Evolutionary conservation across 2,797 vertebrate genomes (phyloP), one percentile per base, ranked within the genome.

Genomic region (Podargus strigoides): DNA sequence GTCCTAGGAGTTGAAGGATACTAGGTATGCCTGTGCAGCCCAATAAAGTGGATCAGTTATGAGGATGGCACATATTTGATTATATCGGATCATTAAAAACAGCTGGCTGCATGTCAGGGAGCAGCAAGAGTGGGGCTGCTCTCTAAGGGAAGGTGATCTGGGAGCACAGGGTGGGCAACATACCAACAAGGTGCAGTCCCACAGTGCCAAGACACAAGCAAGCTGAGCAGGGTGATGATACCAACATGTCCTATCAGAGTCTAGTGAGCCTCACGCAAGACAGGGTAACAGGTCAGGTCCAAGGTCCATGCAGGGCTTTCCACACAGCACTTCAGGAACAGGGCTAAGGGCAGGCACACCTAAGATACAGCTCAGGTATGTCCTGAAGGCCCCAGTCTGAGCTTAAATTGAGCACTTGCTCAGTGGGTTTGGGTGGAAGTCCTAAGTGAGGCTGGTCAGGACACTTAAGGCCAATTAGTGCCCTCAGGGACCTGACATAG

Each of bases 71-170:
- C 10, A 4, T 42, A 10, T 27, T 4, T 37, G 66, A 59, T 49
- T 19, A n/a, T 8, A 26, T 0, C 10, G 22, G 16, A 32, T 27
- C 41, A 42, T 70, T 27, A 59, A 22, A 30, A 84, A 37, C 4
- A 82, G 70, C 7, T 4, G 6, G 12, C 36, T 23, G 19, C 2
- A 6, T 2, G 4, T 12, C 36, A 41, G 21, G 42, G 20, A 82
- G 63, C 39, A 32, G 26, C 28, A 59, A 49, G 21, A 55, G 20
- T 7, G 30, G 32, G 34, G 50, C 58, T 68, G 58, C 27, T 75
- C n/a, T 47, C 32, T 8, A 22, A 1, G 3, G 67, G 16, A 67
- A 56, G 27, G 52, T 0, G 4, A 14, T 5, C 21, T 0, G 0
- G 36, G 50, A 76, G 72, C 72, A 44, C 41, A 28, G n/a, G 32